These are phyloP conservation scores for Willisornis vidua DNA, from an alignment of 2,113 vertebrate genomes.

Conservation along the genomic window DNA sequence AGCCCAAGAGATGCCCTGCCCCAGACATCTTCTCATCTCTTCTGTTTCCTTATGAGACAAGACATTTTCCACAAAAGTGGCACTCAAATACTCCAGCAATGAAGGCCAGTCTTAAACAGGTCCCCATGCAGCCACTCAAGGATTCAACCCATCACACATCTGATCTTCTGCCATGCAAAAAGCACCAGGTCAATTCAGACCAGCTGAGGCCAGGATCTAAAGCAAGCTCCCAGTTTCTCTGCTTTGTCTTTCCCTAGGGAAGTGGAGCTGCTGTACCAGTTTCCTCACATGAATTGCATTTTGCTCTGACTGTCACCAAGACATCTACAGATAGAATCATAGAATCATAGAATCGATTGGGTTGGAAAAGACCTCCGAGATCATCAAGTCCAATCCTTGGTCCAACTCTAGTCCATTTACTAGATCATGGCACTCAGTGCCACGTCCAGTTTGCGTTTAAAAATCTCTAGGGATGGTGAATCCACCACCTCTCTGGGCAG, in stretches of 20 bases:
- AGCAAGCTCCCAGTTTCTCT: background rate
- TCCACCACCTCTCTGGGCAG: no score
- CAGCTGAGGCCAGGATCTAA: background rate
- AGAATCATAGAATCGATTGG: no score
- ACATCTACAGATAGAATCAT: background rate
- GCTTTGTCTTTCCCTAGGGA: background rate
- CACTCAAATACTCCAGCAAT: background rate
- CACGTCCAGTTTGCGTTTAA: no score
- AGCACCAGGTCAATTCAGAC: background rate
- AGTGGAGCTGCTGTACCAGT: background rate
- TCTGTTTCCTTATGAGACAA: constrained; percentile 6
- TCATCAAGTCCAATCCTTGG: no score
- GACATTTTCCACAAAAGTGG: background rate
- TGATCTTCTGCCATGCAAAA: constrained; percentile 8
- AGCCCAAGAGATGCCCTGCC: background rate
- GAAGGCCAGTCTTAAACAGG: background rate
- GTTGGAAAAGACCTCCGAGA: no score
- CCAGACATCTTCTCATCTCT: constrained; percentile 24
- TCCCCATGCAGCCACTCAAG: background rate
- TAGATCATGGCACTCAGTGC: no score
- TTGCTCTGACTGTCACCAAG: background rate
- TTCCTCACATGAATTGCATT: background rate
- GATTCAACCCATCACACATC: background rate
- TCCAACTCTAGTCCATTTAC: no score
- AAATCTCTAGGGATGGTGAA: no score